Base-by-base conservation (phyloP, 2,113 vertebrate genomes). In the Xenopus borealis region DNA sequence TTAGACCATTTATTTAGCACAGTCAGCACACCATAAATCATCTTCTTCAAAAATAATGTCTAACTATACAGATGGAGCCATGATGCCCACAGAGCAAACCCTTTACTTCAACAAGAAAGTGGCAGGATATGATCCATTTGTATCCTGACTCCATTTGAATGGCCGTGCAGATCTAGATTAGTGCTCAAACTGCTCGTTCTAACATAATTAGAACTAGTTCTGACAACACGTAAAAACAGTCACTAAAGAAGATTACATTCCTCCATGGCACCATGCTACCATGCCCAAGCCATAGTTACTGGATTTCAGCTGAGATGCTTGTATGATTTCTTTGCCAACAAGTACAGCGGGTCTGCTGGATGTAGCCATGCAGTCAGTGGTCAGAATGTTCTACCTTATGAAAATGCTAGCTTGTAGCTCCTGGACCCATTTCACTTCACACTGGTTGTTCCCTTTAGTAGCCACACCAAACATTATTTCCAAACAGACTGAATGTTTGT, bases 111-210 rank as follows among this genome's bases (percentile, higher is more conserved):
- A 40, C 6, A 40, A 40, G 33, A 40, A 6, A 40, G 33, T 9
- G 8, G 33, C 33, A 40, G 33, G 3, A 40, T 6, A 9, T 7
- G 33, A 2, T 40, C 33, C 33, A 40, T 40, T 9, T 40, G 33
- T 40, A 6, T 40, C 33, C 8, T 9, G 33, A 40, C 33, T 40
- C 33, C 33, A 40, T 40, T 6, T 40, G 33, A 40, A 40, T 40
- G 33, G 33, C 33, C 33, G 5, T 40, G 33, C 33, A 40, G 33
- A 40, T 62, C 30, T 62, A 53, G 45, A 53, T 44, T 7, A 18
- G 19, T 57, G 52, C 74, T 57, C 66, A 75, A 69, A 75, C 72
- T 75, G 72, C 72, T 18, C 19, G 47, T 75, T 75, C 66, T 75
- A 69, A 53, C 40, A 12, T 33, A 12, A 3, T 55, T 69, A 76